Percentiles rank a stretch among this genome's conserved stretches.
Evolutionary conservation across 2,888 invertebrate species (phyloP).

Genomic region (Lithosia quadra): DNA sequence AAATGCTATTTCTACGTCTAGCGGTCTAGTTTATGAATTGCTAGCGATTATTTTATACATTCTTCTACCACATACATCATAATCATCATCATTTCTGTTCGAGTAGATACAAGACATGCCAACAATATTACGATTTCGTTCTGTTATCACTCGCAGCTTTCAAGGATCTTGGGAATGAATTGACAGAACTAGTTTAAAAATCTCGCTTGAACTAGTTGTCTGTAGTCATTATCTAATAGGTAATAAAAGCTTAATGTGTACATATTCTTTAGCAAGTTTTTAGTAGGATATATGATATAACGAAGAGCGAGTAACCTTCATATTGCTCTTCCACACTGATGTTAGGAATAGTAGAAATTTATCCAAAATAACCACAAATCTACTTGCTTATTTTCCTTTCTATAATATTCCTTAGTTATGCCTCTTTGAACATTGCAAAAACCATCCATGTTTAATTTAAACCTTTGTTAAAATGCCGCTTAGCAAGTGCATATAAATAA

Average conservation of each 20-base stretch:
- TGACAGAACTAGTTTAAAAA: background rate
- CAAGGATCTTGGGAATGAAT: background rate
- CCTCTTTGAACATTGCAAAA: too few species aligned
- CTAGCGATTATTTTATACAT: too few species aligned
- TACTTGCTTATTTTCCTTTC: too few species aligned
- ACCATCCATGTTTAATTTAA: background rate
- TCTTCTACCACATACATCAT: background rate
- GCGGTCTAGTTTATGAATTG: too few species aligned
- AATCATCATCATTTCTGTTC: background rate
- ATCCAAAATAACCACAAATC: too few species aligned
- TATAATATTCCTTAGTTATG: too few species aligned
- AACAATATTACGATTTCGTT: background rate
- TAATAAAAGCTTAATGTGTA: background rate
- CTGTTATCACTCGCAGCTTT: background rate
- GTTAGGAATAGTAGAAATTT: too few species aligned
- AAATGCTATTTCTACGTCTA: too few species aligned
- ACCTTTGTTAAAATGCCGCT: background rate
- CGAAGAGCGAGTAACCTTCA: background rate
- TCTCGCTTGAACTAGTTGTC: background rate
- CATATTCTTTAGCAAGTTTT: slow-evolving; percentile 1
- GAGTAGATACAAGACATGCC: background rate
- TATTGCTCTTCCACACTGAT: background rate
- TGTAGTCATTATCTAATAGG: slow-evolving; percentile 1
- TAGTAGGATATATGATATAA: background rate
- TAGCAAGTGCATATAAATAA: too few species aligned